Conservation (phyloP, 2,797 vertebrate genomes). For the Cyprinella venusta region DNA sequence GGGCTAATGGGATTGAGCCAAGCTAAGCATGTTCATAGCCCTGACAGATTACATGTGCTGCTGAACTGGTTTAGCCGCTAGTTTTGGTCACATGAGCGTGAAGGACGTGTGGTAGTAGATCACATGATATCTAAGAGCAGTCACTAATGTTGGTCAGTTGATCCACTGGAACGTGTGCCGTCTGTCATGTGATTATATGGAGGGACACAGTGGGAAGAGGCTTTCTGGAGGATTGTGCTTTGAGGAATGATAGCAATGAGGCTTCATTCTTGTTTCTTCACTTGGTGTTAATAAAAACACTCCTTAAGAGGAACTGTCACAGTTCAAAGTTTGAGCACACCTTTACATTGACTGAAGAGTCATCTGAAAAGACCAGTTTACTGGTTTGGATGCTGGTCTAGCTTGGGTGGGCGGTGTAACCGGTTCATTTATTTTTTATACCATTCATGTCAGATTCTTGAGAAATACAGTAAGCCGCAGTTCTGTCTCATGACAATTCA, state of each 20-base stretch:
- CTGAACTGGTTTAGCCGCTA: background rate
- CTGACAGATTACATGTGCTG: background rate
- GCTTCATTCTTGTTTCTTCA: background rate
- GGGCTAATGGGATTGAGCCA: background rate
- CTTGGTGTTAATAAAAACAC: background rate
- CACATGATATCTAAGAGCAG: constrained; percentile 33
- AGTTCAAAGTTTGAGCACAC: background rate
- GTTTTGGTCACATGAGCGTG: constrained; percentile 41
- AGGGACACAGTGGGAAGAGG: background rate
- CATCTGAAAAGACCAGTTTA: background rate
- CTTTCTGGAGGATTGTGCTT: background rate
- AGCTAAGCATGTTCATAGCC: background rate
- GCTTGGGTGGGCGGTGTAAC: background rate
- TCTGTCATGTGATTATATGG: constrained; percentile 51
- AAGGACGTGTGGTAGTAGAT: background rate
- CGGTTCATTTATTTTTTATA: background rate
- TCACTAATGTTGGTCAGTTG: constrained; percentile 37
- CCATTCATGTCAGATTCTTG: background rate
- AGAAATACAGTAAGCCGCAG: background rate
- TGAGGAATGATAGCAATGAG: background rate
- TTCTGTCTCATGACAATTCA: background rate
- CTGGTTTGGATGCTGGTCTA: background rate
- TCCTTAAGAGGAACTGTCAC: background rate
- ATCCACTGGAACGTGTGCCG: constrained; percentile 32
- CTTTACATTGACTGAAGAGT: background rate